Evolutionary conservation across 2,888 invertebrate species (phyloP).

Genomic region (Agrotis ipsilon): DNA sequence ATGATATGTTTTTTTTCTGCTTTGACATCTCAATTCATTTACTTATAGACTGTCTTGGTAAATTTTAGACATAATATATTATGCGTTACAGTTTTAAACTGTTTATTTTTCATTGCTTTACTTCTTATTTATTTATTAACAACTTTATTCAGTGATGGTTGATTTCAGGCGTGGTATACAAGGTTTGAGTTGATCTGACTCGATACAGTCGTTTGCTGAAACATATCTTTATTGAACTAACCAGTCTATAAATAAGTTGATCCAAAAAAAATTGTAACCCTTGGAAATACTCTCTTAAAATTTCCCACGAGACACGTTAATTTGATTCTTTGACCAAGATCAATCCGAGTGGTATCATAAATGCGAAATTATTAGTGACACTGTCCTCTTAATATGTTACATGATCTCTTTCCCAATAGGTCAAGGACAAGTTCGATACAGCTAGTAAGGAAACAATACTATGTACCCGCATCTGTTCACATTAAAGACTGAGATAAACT

Average conservation of each 20-base stretch:
- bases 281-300: too few relatives aligned
- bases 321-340: too few relatives aligned
- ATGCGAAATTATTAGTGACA: not conserved
- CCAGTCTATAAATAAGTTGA: too few relatives aligned
- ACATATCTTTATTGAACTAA: too few relatives aligned
- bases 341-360: too few relatives aligned
- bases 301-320: too few relatives aligned
- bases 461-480: constrained; percentile 78
- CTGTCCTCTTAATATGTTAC: not conserved
- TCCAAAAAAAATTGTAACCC: too few relatives aligned
- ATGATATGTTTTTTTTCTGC: not conserved
- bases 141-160: too few relatives aligned
- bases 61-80: not conserved
- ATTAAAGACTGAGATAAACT: constrained; percentile 80
- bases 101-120: not conserved
- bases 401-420: constrained; percentile 17
- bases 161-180: too few relatives aligned
- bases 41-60: not conserved
- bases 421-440: constrained; percentile 39
- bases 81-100: not conserved
- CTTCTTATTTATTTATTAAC: not conserved
- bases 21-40: constrained; percentile 1
- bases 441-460: constrained; percentile 70
- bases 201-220: too few relatives aligned
- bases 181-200: too few relatives aligned